A percentile compares a stretch with the other conserved stretches of the same genome.
Evolutionary conservation across 2,113 vertebrate genomes (phyloP).

Genomic region (Budorcas taxicolor): DNA sequence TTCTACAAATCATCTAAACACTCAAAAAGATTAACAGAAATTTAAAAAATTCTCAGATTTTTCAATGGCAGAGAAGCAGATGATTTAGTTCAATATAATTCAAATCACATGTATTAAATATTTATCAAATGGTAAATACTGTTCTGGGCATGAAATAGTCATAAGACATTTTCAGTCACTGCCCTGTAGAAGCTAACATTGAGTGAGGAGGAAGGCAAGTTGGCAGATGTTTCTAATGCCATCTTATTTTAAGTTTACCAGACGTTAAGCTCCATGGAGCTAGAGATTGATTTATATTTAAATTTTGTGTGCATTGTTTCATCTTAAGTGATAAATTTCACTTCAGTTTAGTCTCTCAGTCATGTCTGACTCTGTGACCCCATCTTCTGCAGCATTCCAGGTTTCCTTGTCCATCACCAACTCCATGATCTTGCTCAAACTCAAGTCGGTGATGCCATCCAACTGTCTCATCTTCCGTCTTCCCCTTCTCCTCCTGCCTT

Average conservation of each 20-base stretch:
- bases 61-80: neutral
- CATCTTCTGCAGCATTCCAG: neutral
- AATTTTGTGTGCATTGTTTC: neutral
- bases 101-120: neutral
- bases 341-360: neutral
- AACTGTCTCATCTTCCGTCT: neutral
- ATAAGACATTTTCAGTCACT: neutral
- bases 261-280: neutral
- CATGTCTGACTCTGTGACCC: rapidly evolving
- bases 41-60: neutral
- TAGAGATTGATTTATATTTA: neutral
- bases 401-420: neutral
- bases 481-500: neutral
- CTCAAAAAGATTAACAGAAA: neutral
- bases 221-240: neutral
- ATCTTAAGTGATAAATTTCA: neutral
- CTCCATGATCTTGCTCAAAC: neutral
- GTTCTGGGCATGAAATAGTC: neutral
- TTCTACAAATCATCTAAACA: neutral
- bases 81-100: neutral
- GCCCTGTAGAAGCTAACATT: neutral
- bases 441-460: neutral
- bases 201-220: neutral
- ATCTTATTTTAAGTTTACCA: neutral
- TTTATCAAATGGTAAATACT: neutral